Evolutionary conservation across 2,113 vertebrate species (phyloP).

Genomic region (Microtus pennsylvanicus): DNA sequence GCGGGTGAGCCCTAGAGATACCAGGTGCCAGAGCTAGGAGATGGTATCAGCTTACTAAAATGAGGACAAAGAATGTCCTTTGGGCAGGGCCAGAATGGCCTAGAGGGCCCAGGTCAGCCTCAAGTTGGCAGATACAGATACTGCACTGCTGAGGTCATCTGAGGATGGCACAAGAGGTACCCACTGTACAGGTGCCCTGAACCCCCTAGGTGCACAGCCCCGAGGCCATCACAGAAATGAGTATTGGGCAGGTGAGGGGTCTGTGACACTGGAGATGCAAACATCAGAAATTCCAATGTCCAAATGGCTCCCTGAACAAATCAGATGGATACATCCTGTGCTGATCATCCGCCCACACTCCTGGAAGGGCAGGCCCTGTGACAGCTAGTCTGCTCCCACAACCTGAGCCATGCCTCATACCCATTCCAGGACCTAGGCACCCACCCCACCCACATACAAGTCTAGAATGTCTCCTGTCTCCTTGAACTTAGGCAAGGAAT

Average conservation of each 20-base stretch:
- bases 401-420: neutral
- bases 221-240: neutral
- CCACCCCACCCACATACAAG: neutral
- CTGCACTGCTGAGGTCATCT: too few species aligned
- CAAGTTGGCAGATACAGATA: neutral
- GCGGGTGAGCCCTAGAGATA: neutral
- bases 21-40: neutral
- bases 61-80: neutral
- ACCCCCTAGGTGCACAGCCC: neutral
- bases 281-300: neutral
- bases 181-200: neutral
- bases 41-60: neutral
- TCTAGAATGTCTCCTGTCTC: neutral
- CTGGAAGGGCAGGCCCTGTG: neutral
- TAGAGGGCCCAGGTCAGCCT: neutral
- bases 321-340: too few species aligned
- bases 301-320: neutral
- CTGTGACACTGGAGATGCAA: neutral
- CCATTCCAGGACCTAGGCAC: neutral
- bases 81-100: neutral
- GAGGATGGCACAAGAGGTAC: neutral
- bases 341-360: neutral
- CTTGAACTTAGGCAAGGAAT: neutral
- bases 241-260: rapidly evolving
- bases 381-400: neutral